phyloP scores from a whole-genome alignment of 1,140 invertebrate species.

The Drosophila aff. region DNA sequence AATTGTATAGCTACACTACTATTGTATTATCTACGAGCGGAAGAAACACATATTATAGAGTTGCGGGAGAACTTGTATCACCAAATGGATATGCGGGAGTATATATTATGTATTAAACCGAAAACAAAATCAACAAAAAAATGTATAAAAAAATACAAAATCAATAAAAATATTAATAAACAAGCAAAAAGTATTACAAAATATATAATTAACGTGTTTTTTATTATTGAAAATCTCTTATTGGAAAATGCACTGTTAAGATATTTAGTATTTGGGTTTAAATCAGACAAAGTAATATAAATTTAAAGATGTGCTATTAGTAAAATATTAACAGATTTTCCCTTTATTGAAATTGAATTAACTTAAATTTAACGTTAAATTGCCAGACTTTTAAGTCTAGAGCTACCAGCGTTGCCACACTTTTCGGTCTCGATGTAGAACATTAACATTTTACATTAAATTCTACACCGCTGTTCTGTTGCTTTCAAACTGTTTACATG shows the following conservation, averaged over 20 bases:
- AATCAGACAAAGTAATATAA: too few species aligned
- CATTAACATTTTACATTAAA: too few species aligned
- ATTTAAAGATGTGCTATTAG: too few species aligned
- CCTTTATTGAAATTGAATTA: not conserved
- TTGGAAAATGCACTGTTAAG: too few species aligned
- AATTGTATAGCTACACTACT: conserved; percentile 74
- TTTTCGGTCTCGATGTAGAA: too few species aligned
- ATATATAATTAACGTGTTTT: conserved; percentile 7
- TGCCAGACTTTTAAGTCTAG: too few species aligned
- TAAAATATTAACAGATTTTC: too few species aligned
- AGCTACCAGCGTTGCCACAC: too few species aligned
- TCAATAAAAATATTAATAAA: conserved; percentile 77
- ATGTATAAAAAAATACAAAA: conserved; percentile 80
- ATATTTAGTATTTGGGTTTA: not conserved
- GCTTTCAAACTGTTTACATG: not conserved
- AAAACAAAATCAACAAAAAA: conserved; percentile 66
- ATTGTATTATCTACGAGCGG: conserved; percentile 67
- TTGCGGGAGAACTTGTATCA: conserved; percentile 73
- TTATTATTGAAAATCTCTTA: not conserved
- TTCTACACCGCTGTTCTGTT: not conserved
- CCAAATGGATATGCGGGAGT: conserved; percentile 73
- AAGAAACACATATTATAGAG: conserved; percentile 63
- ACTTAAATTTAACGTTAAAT: not conserved
- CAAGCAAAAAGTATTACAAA: conserved; percentile 77
- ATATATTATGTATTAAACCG: conserved; percentile 72